A percentile compares a stretch with the other conserved stretches of the same genome.
These are phyloP conservation scores for Dendrocincla fuliginosa DNA, from an alignment of 2,797 vertebrate genomes.

Conservation along the genomic window DNA sequence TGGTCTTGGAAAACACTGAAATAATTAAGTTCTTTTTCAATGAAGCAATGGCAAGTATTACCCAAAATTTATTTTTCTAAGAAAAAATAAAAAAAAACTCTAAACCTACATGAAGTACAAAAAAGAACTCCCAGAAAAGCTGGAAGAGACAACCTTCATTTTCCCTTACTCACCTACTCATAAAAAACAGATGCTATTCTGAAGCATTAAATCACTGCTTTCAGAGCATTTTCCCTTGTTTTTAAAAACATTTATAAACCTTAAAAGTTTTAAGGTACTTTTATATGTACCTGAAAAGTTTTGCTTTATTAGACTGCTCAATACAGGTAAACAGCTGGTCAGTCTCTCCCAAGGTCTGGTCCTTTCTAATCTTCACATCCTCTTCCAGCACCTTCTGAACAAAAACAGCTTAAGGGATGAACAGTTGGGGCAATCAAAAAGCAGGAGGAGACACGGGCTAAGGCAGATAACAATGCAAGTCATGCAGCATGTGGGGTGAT, in stretches of 20 bases:
- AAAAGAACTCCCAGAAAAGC: rapidly evolving
- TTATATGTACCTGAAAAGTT: neutral
- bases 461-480: neutral
- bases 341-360: rapidly evolving
- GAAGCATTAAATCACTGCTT: neutral
- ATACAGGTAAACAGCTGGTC: neutral
- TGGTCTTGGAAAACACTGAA: neutral
- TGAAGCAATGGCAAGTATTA: neutral
- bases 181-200: neutral
- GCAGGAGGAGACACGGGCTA: neutral
- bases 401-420: neutral
- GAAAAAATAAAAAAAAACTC: neutral
- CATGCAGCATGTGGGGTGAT: neutral
- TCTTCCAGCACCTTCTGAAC: neutral
- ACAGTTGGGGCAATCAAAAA: neutral
- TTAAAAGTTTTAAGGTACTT: no score
- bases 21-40: neutral
- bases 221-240: neutral
- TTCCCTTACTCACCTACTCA: neutral
- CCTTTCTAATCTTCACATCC: neutral
- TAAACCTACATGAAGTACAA: neutral
- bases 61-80: neutral
- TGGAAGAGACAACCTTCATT: neutral
- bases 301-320: neutral
- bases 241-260: neutral